Conservation (phyloP, 2,797 vertebrate species). For the Gallinago nigripennis region DNA sequence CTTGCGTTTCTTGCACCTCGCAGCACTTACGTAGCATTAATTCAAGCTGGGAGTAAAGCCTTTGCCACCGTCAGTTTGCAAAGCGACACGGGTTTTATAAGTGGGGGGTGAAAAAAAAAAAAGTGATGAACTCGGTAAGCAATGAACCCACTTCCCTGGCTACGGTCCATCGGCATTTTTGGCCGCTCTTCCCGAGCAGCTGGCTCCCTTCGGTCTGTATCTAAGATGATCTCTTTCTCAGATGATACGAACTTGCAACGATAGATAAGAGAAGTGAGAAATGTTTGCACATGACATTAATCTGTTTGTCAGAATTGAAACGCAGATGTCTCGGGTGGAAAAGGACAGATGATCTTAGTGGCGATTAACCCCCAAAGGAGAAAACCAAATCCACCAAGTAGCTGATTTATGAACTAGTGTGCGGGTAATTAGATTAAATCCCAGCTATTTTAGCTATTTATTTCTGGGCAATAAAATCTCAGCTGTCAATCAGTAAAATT, state of each 20-base stretch:
- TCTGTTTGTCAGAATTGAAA: constrained; percentile 35
- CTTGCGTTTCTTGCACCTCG: background rate
- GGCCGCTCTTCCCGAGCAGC: background rate
- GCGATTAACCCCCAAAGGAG: background rate
- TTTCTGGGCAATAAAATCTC: background rate
- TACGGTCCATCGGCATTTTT: background rate
- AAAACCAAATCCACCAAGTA: constrained; percentile 26
- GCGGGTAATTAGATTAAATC: constrained; percentile 2
- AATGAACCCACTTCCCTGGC: constrained; percentile 23
- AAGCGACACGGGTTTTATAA: background rate
- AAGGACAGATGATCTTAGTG: constrained; percentile 11
- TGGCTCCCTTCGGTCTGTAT: constrained; percentile 44
- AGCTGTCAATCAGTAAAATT: constrained; percentile 7
- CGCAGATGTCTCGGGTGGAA: background rate
- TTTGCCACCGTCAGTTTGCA: background rate
- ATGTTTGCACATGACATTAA: constrained; percentile 23
- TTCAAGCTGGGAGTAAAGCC: background rate
- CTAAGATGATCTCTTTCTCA: constrained; percentile 50
- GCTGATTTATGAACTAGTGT: background rate
- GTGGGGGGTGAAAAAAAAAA: background rate
- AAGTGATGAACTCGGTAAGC: background rate
- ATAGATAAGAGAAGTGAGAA: constrained; percentile 49
- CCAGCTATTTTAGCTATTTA: constrained; percentile 27
- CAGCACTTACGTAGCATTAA: background rate
- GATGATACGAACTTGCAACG: background rate